Base-by-base conservation (phyloP, 2,888 invertebrate species). In the Drosophila fulvimacula region DNA sequence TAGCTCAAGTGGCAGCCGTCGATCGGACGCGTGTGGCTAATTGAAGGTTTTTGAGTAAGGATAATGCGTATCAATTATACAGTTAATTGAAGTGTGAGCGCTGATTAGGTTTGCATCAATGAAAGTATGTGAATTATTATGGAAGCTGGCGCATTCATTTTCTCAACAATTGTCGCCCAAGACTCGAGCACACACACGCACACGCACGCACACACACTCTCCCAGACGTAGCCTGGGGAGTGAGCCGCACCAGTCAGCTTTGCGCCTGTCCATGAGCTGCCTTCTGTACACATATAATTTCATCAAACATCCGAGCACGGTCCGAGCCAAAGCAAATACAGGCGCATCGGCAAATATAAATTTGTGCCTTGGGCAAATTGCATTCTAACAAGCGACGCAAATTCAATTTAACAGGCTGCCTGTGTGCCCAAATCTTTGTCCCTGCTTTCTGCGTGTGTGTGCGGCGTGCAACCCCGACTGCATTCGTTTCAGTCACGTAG, bases 371-470 rank as follows among this genome's bases (percentile, higher is more conserved):
- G 58, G 87, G 91, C 91, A 90, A 91, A 91, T 91, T 91, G 90
- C 84, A 81, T 89, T 90, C 85, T 89, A 91, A 91, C 91, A 91
- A 90, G 91, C 91, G 73, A 77, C 63, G 79, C 76, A 84, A 91
- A 91, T 90, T 89, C 86, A 87, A 91, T 91, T 91, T 89, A 80
- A 76, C 79, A 66, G 79, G 86, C 89, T 88, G 83, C 84, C 84
- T 84, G 79, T 89, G 82, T 72, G 51, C 49, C 34, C 63, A 65
- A 63, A 63, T 49, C 55, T 63, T 19, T 15, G 38, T 66, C 41
- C 46, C 27, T 19, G 36, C 36, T n/a, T 24, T 44, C 11, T 56
- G 42, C n/a, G 15, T 62, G 44, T 27, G 36, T 38, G 46, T 32
- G 38, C 41, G 46, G n/a, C 41, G 59, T 70, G 76, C 87, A 78